A percentile compares a stretch with the other conserved stretches of the same genome.
Conservation (phyloP, 2,113 vertebrate genomes). For the Phalacrocorax pelagicus region DNA sequence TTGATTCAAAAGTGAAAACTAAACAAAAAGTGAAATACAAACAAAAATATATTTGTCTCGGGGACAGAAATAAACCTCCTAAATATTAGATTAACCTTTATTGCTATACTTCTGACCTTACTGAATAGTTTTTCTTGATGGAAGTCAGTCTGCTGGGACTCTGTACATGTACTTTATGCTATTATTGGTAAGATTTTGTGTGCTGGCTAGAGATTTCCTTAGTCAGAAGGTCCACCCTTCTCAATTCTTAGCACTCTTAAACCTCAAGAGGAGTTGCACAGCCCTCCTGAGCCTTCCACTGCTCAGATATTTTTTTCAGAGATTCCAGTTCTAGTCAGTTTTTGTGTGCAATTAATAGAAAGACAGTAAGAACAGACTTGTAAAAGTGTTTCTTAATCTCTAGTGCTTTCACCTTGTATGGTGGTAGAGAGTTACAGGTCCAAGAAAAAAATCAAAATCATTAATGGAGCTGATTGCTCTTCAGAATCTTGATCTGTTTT, state of each 20-base stretch:
- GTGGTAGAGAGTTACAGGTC: neutral
- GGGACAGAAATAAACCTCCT: neutral
- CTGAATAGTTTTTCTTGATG: neutral
- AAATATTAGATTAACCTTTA: neutral
- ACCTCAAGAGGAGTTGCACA: neutral
- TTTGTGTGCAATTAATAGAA: neutral
- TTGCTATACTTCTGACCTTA: neutral
- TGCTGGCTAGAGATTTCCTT: neutral
- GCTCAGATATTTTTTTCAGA: neutral
- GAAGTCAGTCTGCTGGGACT: neutral
- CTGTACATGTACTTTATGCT: rapidly evolving
- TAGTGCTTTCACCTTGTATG: neutral
- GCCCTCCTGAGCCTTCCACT: neutral
- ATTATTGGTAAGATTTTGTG: neutral
- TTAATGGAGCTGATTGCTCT: neutral
- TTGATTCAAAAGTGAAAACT: neutral
- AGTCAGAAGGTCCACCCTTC: neutral
- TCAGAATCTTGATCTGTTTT: conserved; percentile 12
- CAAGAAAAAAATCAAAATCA: neutral
- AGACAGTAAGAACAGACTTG: neutral
- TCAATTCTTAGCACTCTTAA: neutral
- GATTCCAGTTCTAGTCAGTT: neutral
- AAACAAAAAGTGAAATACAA: neutral
- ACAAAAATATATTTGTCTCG: neutral
- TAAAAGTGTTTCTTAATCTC: neutral